Base-by-base conservation (phyloP, 2,797 vertebrate genomes). In the Cynodonichthys magdalenae region DNA sequence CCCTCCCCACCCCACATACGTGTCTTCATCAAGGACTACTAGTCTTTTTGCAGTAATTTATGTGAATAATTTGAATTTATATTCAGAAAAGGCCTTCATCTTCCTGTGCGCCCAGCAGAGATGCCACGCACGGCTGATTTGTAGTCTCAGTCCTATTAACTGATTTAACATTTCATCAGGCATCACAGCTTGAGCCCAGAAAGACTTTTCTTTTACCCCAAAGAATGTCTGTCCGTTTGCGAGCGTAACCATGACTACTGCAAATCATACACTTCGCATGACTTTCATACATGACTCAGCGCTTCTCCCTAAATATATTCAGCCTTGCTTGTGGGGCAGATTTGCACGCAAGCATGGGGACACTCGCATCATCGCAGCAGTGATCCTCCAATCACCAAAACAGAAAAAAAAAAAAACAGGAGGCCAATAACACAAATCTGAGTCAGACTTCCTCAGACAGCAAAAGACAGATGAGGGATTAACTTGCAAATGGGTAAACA, bases 141-240 rank as follows among this genome's bases (percentile, higher is more conserved):
- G 74, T 34, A 55, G 63, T 72, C 68, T 71, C 20, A 69, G 66
- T 82, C 75, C 57, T 76, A 84, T 86, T 84, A 87, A 82, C 89
- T 86, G 52, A 89, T 89, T 89, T 83, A 87, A 85, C 82, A 89
- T 89, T 89, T 91, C 83, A 90, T 91, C 90, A 91, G 84, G 77
- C 73, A 71, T 80, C 85, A 77, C 90, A 90, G 89, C 87, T 81
- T 84, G 90, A 89, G 71, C 67, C 69, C 69, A 6, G 53, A 57
- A 68, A 75, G 71, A 82, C 66, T 81, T 82, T 75, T 63, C 74
- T 85, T 75, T 45, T 45, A 1, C 10, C 8, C 10, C 10, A 65
- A 69, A 81, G 77, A 81, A 79, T 67, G 60, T 80, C 66, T 65
- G 50, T 1, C 51, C 45, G 53, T 63, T 59, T 59, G 41, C 49